Evolutionary conservation across 2,113 vertebrate species (phyloP), one percentile per base, ranked within the genome.

Genomic region (Phrynosoma blainvillii): DNA sequence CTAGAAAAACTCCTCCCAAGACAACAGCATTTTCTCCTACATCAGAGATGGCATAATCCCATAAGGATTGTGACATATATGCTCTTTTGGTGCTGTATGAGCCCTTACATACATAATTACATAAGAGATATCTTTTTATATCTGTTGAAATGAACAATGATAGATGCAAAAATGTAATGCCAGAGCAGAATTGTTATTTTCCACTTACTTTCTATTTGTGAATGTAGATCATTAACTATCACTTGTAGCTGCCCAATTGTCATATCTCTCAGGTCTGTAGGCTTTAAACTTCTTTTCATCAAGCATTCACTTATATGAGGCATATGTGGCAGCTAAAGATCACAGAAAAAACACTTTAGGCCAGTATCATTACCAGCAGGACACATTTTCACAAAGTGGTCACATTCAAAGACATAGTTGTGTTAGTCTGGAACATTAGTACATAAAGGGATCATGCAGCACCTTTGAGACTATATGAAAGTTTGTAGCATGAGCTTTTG

Each of bases 161-260:
- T 77, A 89, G 0, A 0, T 73, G 59, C 9, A 16, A 79, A 11
- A 47, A 20, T 40, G 20, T 42, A 75, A 1, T 0, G 21, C 47
- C 32, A 42, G 40, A 16, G 2, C 25, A 0, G 20, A 80, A 73
- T 0, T 75, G 10, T 7, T 42, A 1, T 13, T 12, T 80, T 12
- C 1, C 88, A 96, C 98, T 98, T 96, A 99, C 99, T 99, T 94
- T 99, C 99, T 84, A 99, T 99, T 96, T 99, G 99, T 90, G 99
- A 99, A 95, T 99, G 99, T 76, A 99, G 98, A 93, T 99, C 99
- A 10, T 99, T 99, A 95, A 99, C 99, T 82, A 99, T 99, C 95
- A 99, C 99, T 92, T 99, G 98, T 16, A 99, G 98, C 95, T 99
- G 99, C 84, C 99, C 99, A 1, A 99, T 94, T 3, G 98, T 99